phyloP scores from a whole-genome alignment of 2,113 vertebrate genomes.

The Sander vitreus region DNA sequence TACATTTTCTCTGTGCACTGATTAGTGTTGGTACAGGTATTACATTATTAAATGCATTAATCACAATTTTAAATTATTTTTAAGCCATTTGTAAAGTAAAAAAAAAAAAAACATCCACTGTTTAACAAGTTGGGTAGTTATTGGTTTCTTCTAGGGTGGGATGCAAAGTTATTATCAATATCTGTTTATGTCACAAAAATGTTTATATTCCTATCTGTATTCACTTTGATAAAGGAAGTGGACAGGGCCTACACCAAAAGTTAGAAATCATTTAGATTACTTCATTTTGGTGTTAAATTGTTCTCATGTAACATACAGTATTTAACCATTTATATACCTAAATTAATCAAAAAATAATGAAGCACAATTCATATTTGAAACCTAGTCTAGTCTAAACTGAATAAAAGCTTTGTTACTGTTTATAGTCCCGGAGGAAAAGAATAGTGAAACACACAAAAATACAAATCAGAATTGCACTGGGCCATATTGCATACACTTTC shows the following conservation, averaged over 20 bases:
- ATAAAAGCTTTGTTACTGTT: neutral
- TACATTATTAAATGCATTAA: neutral
- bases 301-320: neutral
- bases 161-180: neutral
- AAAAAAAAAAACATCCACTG: neutral
- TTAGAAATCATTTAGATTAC: neutral
- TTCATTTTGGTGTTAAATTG: neutral
- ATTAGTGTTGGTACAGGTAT: neutral
- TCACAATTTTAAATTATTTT: neutral
- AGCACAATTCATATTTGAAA: neutral
- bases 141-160: neutral
- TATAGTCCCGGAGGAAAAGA: neutral
- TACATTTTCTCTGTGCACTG: neutral
- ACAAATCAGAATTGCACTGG: neutral
- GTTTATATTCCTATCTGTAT: neutral
- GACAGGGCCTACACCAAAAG: neutral
- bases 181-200: constrained; percentile 1
- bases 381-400: neutral
- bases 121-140: neutral
- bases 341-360: neutral
- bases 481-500: neutral
- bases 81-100: neutral
- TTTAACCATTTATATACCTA: neutral
- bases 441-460: neutral
- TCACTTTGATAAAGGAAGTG: neutral